Conservation (phyloP, 2,888 invertebrate genomes). For the Noctua janthe region DNA sequence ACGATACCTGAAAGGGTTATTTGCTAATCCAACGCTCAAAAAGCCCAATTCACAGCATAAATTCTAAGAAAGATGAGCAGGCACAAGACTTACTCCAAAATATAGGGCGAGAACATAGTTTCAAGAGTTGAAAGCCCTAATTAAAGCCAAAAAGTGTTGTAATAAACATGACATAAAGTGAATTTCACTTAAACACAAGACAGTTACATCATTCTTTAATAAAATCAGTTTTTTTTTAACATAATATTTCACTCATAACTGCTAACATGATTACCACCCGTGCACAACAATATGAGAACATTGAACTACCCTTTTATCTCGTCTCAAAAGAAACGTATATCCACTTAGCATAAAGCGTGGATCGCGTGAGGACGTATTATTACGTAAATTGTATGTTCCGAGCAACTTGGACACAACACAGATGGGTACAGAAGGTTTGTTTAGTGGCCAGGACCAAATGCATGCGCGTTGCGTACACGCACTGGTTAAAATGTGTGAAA, state of each 20-base stretch:
- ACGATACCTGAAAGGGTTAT: background rate
- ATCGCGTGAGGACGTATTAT: slow-evolving; percentile 58
- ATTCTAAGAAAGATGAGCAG: background rate
- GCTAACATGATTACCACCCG: slow-evolving; percentile 25
- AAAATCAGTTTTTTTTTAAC: background rate
- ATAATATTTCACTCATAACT: slow-evolving; percentile 16
- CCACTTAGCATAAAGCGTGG: slow-evolving; percentile 58
- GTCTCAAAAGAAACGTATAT: slow-evolving; percentile 58
- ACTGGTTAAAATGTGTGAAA: background rate
- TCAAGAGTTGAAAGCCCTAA: background rate
- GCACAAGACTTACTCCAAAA: background rate
- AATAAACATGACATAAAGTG: background rate
- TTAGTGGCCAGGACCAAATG: background rate
- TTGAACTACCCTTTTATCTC: slow-evolving; percentile 52
- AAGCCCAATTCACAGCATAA: background rate
- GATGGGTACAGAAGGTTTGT: background rate
- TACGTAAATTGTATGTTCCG: slow-evolving; percentile 52
- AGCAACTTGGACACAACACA: slow-evolving; percentile 13
- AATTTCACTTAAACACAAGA: background rate
- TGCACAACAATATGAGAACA: slow-evolving; percentile 13
- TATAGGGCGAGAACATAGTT: background rate
- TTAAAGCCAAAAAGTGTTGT: background rate
- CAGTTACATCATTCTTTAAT: background rate
- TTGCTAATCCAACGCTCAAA: background rate
- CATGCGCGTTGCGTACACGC: background rate